These are phyloP conservation scores for Julus scanicus DNA, from an alignment of 2,888 invertebrate species.

Conservation along the genomic window DNA sequence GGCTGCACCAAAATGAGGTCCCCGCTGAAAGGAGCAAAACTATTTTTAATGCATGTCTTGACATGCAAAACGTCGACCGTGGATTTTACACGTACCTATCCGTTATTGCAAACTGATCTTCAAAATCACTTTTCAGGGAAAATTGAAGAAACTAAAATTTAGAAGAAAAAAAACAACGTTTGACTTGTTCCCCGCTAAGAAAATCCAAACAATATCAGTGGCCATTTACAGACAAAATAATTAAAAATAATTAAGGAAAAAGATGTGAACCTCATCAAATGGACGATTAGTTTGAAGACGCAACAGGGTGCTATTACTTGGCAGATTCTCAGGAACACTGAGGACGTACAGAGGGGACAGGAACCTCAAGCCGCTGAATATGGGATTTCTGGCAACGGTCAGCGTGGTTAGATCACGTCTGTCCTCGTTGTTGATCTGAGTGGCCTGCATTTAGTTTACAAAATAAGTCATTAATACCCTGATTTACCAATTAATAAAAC, in stretches of 20 bases:
- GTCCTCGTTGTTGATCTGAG: slow-evolving; percentile 86
- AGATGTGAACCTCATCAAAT: slow-evolving; percentile 68
- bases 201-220: slow-evolving; percentile 37
- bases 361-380: slow-evolving; percentile 74
- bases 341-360: slow-evolving; percentile 77
- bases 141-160: slow-evolving; percentile 55
- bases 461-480: neutral
- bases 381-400: slow-evolving; percentile 73
- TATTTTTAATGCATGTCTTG: neutral
- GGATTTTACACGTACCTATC: slow-evolving; percentile 50
- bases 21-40: slow-evolving; percentile 69
- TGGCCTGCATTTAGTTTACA: slow-evolving; percentile 70
- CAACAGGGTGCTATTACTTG: slow-evolving; percentile 78
- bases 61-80: neutral
- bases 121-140: slow-evolving; percentile 51
- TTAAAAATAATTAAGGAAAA: neutral
- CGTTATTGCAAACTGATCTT: slow-evolving; percentile 55
- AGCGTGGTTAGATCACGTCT: slow-evolving; percentile 87
- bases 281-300: slow-evolving; percentile 76
- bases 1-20: slow-evolving; percentile 80
- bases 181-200: neutral
- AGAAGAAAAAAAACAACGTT: neutral
- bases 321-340: slow-evolving; percentile 80
- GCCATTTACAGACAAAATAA: neutral
- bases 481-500: neutral